Evolutionary conservation across 2,113 vertebrate genomes (phyloP).

Genomic region (Vulpes lagopus): DNA sequence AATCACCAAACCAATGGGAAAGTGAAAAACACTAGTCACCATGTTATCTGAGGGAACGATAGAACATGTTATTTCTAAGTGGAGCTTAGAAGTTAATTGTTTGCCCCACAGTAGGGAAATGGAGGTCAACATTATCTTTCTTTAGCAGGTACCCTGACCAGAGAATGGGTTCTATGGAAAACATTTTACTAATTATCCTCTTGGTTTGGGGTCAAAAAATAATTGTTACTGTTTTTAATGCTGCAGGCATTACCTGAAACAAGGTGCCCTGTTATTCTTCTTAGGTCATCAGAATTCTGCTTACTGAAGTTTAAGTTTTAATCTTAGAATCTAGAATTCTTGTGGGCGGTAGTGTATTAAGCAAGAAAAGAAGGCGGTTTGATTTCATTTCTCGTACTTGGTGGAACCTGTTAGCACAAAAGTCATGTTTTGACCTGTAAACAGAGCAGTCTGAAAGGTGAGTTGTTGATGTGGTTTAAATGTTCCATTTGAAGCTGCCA

Average conservation of each 20-base stretch:
- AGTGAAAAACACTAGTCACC: background rate
- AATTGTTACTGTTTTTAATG: background rate
- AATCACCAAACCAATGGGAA: background rate
- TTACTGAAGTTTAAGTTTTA: background rate
- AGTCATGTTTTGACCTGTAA: background rate
- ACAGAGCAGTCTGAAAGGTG: background rate
- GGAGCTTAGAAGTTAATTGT: background rate
- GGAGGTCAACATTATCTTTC: background rate
- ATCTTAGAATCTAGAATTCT: background rate
- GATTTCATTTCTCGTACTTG: conserved; percentile 1
- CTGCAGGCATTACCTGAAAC: background rate
- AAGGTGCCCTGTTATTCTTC: background rate
- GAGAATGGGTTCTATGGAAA: background rate
- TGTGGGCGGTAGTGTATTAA: background rate
- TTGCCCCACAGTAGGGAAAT: background rate
- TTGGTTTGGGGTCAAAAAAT: conserved; percentile 8
- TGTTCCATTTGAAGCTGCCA: conserved; percentile 24
- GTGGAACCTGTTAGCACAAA: background rate
- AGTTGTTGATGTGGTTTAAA: background rate
- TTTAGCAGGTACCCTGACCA: background rate
- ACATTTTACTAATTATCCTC: background rate
- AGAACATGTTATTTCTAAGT: background rate
- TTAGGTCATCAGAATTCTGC: background rate
- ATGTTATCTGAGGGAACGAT: background rate
- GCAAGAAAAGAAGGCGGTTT: conserved; percentile 48